Base-by-base conservation (phyloP, 2,888 invertebrate genomes). In the Venustoraphidia nigricollis region DNA sequence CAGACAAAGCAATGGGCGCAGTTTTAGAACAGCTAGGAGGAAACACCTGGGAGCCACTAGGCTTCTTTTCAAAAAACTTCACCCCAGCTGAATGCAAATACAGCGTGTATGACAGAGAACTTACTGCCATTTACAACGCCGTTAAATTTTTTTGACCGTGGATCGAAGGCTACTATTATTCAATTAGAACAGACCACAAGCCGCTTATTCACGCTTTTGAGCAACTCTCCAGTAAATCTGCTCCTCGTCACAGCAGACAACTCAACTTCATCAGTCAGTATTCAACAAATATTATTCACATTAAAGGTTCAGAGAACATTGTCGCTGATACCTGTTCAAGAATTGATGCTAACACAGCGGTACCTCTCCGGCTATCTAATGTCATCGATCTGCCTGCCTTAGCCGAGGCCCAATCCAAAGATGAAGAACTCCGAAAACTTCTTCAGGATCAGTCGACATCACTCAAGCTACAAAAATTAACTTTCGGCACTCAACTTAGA, bases 61-160 rank as follows among this genome's bases (percentile, higher is more conserved):
- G 27, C n/a, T 48, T 45, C n/a, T 27, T 36, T 14, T 37, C 45
- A 8, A 48, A 27, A 37, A 46, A 35, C 34, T 36, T 47, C 8
- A 42, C 49, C 9, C 47, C 50, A 11, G 41, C 49, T 3, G 48
- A 57, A 41, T 39, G n/a, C n/a, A 50, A 48, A 2, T 58, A 55
- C 46, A 48, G 52, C 39, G 48, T 53, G 9, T 52, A 53, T 48
- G 50, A 54, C 45, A 11, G 51, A 34, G 51, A 45, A 48, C 38
- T 38, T 10, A 11, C 38, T 3, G 38, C 38, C 4, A 38, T 38
- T 3, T 38, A 38, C 38, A 2, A 38, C 11, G 38, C 38, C 4
- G 38, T 38, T 3, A 38, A 38, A 11, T 38, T 38, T 38, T 38
- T 38, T 11, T 5, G 38, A 3, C 38, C 38, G 5, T 38, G 38